Conservation (phyloP, 2,888 invertebrate species). For the Bellardia pandia region DNA sequence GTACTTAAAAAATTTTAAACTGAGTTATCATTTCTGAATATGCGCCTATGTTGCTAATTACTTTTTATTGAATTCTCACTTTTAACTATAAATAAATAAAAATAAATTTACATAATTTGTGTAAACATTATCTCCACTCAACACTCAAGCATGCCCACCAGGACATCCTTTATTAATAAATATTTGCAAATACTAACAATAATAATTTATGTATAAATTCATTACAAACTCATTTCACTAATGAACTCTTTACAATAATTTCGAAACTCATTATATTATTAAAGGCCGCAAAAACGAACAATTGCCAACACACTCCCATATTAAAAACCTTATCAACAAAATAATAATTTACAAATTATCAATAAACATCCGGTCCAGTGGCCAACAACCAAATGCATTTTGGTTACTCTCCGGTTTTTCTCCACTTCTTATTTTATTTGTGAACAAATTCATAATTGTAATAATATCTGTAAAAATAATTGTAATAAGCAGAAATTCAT, state of each 20-base stretch:
- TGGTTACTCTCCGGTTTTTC: slow-evolving; percentile 56
- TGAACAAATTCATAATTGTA: slow-evolving; percentile 50
- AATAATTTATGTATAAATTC: slow-evolving; percentile 66
- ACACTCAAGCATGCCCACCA: background rate
- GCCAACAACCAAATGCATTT: slow-evolving; percentile 59
- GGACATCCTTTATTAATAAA: slow-evolving; percentile 64
- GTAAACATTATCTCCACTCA: slow-evolving; percentile 18
- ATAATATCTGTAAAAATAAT: slow-evolving; percentile 52
- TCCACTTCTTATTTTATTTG: background rate
- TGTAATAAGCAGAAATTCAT: slow-evolving; percentile 48
- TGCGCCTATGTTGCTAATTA: too few species aligned
- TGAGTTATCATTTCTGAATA: too few species aligned
- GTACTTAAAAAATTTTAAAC: too few species aligned
- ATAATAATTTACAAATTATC: slow-evolving; percentile 74
- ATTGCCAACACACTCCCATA: slow-evolving; percentile 43
- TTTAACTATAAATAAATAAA: too few species aligned
- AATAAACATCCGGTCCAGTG: slow-evolving; percentile 69
- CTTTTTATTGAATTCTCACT: too few species aligned
- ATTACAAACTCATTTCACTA: slow-evolving; percentile 68
- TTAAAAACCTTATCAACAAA: slow-evolving; percentile 65
- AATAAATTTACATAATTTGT: background rate
- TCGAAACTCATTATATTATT: slow-evolving; percentile 70
- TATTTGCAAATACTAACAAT: slow-evolving; percentile 36
- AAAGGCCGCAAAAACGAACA: slow-evolving; percentile 63
- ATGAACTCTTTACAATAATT: slow-evolving; percentile 69